Evolutionary conservation across 2,797 vertebrate species (phyloP), one percentile per base, ranked within the genome.

Genomic region (Phataginus tetradactyla): DNA sequence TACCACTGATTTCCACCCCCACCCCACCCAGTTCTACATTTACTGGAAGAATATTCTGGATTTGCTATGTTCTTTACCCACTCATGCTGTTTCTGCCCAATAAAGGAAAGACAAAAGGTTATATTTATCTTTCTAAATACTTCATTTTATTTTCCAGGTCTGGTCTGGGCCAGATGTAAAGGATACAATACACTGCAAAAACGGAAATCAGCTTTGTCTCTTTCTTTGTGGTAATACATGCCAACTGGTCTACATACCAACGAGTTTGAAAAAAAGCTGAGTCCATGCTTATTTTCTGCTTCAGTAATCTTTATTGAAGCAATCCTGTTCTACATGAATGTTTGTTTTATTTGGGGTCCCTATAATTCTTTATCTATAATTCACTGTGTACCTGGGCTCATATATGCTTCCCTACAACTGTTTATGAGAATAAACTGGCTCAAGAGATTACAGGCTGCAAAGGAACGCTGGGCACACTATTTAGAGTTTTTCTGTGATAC

Each of bases 261-360:
- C 20, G 49, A 0, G 0, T 66, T 96, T 88, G 17, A 27, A 90
- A 95, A 66, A 69, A 96, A 69, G 69, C 83, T 97, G 92, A 96
- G 39, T 64, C 64, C 32, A 87, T 87, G 68, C 45, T 97, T 97
- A 97, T 98, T 98, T 98, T 98, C 96, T 97, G 87, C 96, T 97
- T 97, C 95, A 96, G 86, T 98, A 95, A 96, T 88, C 68, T 96
- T 98, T 97, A 97, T n/a, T 86, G 95, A 98, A 92, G 53, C n/a
- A 96, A 29, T 88, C 55, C 66, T 94, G 20, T 87, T 98, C 72
- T 95, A 96, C 68, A 68, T 98, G 87, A 97, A 90, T n/a, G 74
- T 90, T 90, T 97, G 75, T 97, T 98, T 98, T 97, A 98, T 96
- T 91, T 96, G 94, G 95, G 72, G 1, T 1, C 37, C 68, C 77